Conservation (phyloP, 37 sponge, comb jelly and placozoan genomes). For the Ianthella basta region DNA sequence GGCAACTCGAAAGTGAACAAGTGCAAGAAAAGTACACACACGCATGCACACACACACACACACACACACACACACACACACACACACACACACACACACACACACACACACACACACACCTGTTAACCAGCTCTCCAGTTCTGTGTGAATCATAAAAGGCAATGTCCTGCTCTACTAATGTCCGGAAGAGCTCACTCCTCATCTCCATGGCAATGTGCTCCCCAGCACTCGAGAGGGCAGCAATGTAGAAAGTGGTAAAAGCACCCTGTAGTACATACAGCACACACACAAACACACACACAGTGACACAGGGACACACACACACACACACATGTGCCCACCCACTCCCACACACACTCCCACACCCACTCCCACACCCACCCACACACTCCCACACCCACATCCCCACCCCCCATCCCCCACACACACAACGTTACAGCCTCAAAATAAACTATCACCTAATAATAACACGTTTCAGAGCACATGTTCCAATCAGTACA, state of each 20-base stretch:
- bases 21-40: not conserved
- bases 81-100: not conserved
- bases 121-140: slow-evolving; percentile 91
- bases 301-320: not conserved
- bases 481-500: no score
- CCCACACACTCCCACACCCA: no score
- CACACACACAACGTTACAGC: not conserved
- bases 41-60: slow-evolving; percentile 18
- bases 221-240: slow-evolving; percentile 73
- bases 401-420: no score
- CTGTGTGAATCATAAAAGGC: slow-evolving; percentile 88
- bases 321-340: no score
- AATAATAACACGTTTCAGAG: no score
- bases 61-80: not conserved
- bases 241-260: slow-evolving; percentile 79
- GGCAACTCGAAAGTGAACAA: not conserved
- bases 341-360: no score
- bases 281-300: not conserved
- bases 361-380: no score
- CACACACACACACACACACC: slow-evolving; percentile 35
- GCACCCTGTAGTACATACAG: slow-evolving; percentile 54
- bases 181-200: slow-evolving; percentile 72
- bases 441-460: no score
- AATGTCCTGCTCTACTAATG: slow-evolving; percentile 81
- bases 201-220: slow-evolving; percentile 76